Base-by-base conservation (phyloP, 2,113 vertebrate genomes). In the Corydoras sp. region DNA sequence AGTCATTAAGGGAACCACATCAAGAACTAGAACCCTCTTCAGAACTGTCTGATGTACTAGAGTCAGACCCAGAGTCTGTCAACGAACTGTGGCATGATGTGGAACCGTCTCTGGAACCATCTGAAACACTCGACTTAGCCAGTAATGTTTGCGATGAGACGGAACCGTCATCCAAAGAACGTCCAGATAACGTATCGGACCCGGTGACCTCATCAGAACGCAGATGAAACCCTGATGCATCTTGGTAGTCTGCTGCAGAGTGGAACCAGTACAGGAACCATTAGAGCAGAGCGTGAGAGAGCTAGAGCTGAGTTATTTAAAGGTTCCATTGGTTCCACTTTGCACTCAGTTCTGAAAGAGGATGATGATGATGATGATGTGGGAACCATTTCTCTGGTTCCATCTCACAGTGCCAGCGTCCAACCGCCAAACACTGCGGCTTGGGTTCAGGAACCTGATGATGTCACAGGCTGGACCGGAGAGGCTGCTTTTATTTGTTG, bases 271-370 rank as follows among this genome's bases (percentile, higher is more conserved):
- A 2, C 31, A 2, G 81, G n/a, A 60, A 51, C 53, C 71, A 81
- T 12, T 71, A 85, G 58, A 85, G 86, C 79, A 63, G 62, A 0
- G 85, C 88, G 76, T 90, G 82, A 87, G 54, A 32, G 18, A 51
- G 18, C 15, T 7, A 55, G 3, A 49, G 13, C 6, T 56, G 11
- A 63, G 54, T 24, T 12, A 11, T 4, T 50, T 10, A 12, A 15
- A 56, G 54, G 13, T 56, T 56, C 9, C 2, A n/a, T 7, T 15
- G 13, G 54, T 56, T 56, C 54, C 15, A 3, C 51, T 53, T 10
- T 12, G 51, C 51, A 10, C 51, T 8, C 10, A 53, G 10, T 2
- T 10, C 35, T 43, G 35, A 8, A 43, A 43, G 18, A 43, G 1
- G 35, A 24, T 24, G 18, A 43, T 43, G 35, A 24, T 24, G 18